Evolutionary conservation across 2,888 invertebrate species (phyloP).

Genomic region (Parnassius apollo): DNA sequence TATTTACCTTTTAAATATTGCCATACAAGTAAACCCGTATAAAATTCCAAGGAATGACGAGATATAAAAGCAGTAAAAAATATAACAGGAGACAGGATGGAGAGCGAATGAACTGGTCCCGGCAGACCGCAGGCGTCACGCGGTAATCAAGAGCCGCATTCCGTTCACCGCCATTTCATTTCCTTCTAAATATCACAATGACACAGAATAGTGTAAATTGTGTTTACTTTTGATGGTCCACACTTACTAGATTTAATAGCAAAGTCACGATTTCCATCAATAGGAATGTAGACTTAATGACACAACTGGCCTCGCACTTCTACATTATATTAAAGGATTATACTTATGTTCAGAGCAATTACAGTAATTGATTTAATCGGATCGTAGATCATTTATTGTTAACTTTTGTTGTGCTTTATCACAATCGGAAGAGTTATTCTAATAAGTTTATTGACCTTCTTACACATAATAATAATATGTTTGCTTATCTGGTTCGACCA

Average conservation of each 20-base stretch:
- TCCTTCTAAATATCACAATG: conserved; percentile 22
- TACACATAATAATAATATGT: too few relatives aligned
- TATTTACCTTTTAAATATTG: too few relatives aligned
- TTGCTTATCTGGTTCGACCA: too few relatives aligned
- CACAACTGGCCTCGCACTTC: neutral
- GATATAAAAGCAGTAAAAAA: conserved; percentile 2
- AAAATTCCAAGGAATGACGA: too few relatives aligned
- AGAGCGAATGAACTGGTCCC: conserved; percentile 12
- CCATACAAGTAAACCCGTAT: too few relatives aligned
- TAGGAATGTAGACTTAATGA: conserved; percentile 11
- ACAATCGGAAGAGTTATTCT: too few relatives aligned
- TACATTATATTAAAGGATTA: too few relatives aligned
- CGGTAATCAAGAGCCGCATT: conserved; percentile 19
- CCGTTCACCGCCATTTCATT: conserved; percentile 21
- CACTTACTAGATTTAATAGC: conserved; percentile 8
- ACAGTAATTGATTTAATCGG: too few relatives aligned
- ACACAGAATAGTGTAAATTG: conserved; percentile 8
- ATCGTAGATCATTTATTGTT: too few relatives aligned
- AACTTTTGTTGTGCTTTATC: too few relatives aligned
- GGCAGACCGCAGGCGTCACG: conserved; percentile 5
- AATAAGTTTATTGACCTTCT: too few relatives aligned
- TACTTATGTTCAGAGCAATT: too few relatives aligned
- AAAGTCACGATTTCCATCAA: conserved; percentile 13
- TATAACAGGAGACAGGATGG: conserved; percentile 10
- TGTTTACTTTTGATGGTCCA: conserved; percentile 16